Percentiles rank a stretch among this genome's conserved stretches.
Conservation (phyloP, 2,797 vertebrate genomes). For the Eupleurogrammus muticus region DNA sequence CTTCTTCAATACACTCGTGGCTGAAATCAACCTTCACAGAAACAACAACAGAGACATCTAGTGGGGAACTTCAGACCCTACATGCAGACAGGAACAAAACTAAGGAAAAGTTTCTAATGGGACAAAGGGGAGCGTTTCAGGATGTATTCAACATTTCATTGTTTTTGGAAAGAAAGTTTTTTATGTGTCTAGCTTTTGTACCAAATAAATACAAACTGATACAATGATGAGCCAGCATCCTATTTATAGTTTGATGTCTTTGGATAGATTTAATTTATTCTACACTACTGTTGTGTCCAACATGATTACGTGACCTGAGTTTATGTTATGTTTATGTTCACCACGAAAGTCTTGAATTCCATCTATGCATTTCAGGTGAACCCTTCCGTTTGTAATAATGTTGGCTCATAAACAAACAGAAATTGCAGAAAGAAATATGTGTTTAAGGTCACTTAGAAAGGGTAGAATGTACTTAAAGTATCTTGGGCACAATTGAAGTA, state of each 20-base stretch:
- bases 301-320: not conserved
- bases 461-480: too few relatives aligned
- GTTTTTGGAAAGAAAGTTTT: not conserved
- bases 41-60: conserved; percentile 78
- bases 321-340: not conserved
- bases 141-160: not conserved
- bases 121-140: not conserved
- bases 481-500: too few relatives aligned
- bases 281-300: not conserved
- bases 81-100: not conserved
- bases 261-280: not conserved
- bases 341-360: not conserved
- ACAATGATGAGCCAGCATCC: not conserved
- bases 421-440: too few relatives aligned
- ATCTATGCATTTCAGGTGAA: too few relatives aligned
- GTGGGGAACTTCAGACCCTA: conserved; percentile 47
- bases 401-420: too few relatives aligned
- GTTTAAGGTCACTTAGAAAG: too few relatives aligned
- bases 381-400: too few relatives aligned
- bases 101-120: not conserved
- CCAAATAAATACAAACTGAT: not conserved
- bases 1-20: not conserved
- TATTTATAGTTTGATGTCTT: not conserved
- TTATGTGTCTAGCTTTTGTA: not conserved
- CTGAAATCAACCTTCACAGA: conserved; percentile 9